These are phyloP conservation scores for Limnephilus rhombicus DNA, from an alignment of 2,888 invertebrate species.

Conservation along the genomic window DNA sequence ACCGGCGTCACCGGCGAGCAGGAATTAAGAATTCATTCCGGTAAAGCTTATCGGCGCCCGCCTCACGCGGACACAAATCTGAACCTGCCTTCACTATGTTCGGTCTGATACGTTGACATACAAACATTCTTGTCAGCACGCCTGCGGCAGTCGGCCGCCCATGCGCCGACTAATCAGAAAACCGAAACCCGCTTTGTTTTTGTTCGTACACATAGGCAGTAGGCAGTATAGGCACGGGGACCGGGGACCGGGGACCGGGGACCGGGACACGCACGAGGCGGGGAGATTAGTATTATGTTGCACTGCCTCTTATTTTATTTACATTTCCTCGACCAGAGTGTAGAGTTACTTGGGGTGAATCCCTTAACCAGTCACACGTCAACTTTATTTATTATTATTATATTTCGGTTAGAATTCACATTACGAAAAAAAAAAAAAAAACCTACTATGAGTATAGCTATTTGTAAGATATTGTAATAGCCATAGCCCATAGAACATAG, in stretches of 20 bases:
- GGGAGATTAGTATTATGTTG: conserved; percentile 12
- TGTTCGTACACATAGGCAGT: too few species aligned
- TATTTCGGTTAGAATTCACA: not conserved
- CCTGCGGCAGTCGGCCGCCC: too few species aligned
- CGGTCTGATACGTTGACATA: too few species aligned
- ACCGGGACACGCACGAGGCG: not conserved
- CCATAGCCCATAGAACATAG: too few species aligned
- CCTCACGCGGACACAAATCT: too few species aligned
- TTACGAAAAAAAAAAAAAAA: not conserved
- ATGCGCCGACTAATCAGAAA: too few species aligned
- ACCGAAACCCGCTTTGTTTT: too few species aligned
- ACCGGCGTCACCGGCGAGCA: too few species aligned
- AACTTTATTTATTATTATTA: not conserved
- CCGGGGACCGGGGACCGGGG: not conserved
- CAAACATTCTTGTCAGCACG: too few species aligned
- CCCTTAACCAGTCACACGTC: not conserved
- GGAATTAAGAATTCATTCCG: too few species aligned
- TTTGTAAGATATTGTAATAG: not conserved
- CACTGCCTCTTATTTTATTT: not conserved
- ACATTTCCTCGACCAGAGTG: not conserved
- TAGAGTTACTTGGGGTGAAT: not conserved
- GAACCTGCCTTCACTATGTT: too few species aligned
- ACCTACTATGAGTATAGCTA: not conserved
- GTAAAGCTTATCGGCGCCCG: too few species aligned
- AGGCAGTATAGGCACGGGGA: not conserved